phyloP scores from a whole-genome alignment of 2,888 invertebrate genomes.

The Zeuzera pyrina region DNA sequence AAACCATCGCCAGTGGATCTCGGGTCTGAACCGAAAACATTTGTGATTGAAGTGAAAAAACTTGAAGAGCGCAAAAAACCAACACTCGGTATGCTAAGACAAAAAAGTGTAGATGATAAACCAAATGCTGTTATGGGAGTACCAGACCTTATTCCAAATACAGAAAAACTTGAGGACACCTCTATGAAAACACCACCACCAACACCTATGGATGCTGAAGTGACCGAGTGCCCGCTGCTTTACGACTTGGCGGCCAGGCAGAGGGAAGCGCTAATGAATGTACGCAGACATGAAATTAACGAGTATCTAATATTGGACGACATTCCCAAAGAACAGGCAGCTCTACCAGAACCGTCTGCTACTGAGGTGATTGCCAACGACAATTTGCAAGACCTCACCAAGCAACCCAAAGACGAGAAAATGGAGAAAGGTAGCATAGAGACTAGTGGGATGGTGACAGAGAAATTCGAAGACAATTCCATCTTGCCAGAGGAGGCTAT shows the following conservation, averaged over 20 bases:
- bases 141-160: constrained; percentile 34
- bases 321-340: constrained; percentile 38
- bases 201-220: constrained; percentile 23
- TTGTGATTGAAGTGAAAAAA: constrained; percentile 50
- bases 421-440: constrained; percentile 1
- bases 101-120: constrained; percentile 27
- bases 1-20: constrained; percentile 28
- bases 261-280: constrained; percentile 21
- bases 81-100: constrained; percentile 44
- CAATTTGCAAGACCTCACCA: neutral
- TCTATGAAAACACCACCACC: constrained; percentile 26
- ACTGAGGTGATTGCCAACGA: constrained; percentile 21
- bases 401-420: constrained; percentile 2
- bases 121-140: constrained; percentile 26
- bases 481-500: constrained; percentile 37
- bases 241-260: constrained; percentile 25
- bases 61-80: constrained; percentile 53
- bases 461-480: constrained; percentile 2
- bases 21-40: constrained; percentile 47
- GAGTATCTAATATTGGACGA: constrained; percentile 49
- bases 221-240: constrained; percentile 23
- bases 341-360: constrained; percentile 46
- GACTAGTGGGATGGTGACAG: constrained; percentile 3
- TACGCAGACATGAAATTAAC: constrained; percentile 28
- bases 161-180: constrained; percentile 20